Evolutionary conservation across 2,797 vertebrate genomes (phyloP), one percentile per base, ranked within the genome.

Genomic region (Ambastaia sidthimunki): DNA sequence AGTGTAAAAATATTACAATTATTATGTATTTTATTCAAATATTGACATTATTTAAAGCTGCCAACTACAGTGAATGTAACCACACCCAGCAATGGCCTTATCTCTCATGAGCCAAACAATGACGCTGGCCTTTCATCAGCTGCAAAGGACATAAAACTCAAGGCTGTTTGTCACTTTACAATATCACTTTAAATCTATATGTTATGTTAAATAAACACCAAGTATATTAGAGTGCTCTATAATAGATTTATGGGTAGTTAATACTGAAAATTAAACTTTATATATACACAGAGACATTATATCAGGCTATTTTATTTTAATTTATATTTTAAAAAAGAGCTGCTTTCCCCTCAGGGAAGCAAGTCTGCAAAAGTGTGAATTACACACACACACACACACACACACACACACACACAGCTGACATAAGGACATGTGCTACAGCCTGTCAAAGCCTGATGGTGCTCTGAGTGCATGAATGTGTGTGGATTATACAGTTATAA

Each of bases 361-460:
- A 1, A 69, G 41, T 34, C 28, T 19, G 34, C 25, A 69, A 65
- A 71, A n/a, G 48, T 34, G 48, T 54, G 47, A 19, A 23, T 50
- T 59, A 21, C 80, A 77, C 1, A 37, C 75, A 78, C 70, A 76
- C 60, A 21, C 54, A 31, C 31, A 31, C 31, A 31, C 31, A 31
- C 31, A 31, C 31, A 31, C 31, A 34, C 1, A 34, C 74, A 78
- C 69, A 77, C 52, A 21, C 54, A 16, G 55, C 23, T 67, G 47
- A 60, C 74, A 52, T 73, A 50, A 76, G 44, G 31, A 60, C 57
- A 34, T 50, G 41, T 75, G 70, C 19, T 34, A n/a, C 15, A 62
- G 63, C 50, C 68, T 72, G 78, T 77, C 68, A 77, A 60, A 63
- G 23, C 37, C 55, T 60, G 77, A 71, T 59, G 78, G 28, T 72